These are phyloP conservation scores for Calosoma granatense DNA, from an alignment of 1,140 invertebrate species.

Conservation along the genomic window DNA sequence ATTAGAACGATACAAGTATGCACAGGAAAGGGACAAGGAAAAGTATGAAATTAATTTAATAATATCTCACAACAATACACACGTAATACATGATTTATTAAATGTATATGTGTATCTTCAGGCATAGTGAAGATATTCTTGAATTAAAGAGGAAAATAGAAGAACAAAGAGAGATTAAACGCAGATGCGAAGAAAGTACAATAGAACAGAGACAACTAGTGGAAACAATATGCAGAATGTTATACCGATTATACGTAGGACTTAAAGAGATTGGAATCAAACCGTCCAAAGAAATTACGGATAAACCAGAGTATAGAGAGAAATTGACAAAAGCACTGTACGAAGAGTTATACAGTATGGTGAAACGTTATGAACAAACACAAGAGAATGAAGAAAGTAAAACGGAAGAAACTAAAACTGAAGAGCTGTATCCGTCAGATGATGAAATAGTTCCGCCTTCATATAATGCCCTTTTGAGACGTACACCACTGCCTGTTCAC, in stretches of 20 bases:
- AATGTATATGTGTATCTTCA: no score
- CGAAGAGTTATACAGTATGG: neutral
- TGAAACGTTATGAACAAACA: neutral
- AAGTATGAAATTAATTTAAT: constrained; percentile 39
- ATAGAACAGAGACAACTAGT: constrained; percentile 29
- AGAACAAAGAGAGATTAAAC: constrained; percentile 34
- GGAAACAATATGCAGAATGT: constrained; percentile 27
- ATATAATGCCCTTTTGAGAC: constrained; percentile 26
- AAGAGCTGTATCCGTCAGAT: constrained; percentile 12
- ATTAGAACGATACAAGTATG: constrained; percentile 66
- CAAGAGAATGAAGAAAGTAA: constrained; percentile 7
- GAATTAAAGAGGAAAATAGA: constrained; percentile 47
- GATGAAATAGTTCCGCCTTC: constrained; percentile 27
- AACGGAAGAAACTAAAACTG: neutral
- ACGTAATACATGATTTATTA: neutral
- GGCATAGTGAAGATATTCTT: constrained; percentile 54
- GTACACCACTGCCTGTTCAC: constrained; percentile 27
- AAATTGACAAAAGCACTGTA: neutral
- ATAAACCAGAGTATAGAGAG: neutral
- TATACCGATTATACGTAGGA: neutral
- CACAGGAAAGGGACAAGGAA: constrained; percentile 66
- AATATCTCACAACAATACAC: constrained; percentile 10
- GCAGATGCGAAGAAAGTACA: constrained; percentile 34
- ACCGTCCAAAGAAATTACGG: neutral
- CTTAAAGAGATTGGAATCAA: neutral